Base-by-base conservation (phyloP, 2,888 invertebrate genomes). In the Julus scandinavius region DNA sequence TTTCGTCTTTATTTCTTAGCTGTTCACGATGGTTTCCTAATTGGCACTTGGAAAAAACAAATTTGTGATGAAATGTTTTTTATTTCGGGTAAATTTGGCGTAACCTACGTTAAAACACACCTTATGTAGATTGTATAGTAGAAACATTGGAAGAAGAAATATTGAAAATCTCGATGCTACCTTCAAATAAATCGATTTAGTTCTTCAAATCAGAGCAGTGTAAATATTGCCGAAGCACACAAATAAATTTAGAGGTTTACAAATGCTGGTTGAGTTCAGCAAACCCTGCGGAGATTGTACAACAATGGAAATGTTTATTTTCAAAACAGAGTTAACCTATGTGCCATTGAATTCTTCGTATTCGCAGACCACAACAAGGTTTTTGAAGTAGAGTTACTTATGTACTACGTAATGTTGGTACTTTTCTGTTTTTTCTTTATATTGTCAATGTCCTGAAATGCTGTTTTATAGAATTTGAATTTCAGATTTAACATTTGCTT, bases 241-340 rank as follows among this genome's bases (percentile, higher is more conserved):
- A 80, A 80, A 72, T 72, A 72, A 72, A 80, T 80, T 80, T 80
- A 80, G 80, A 38, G 80, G 80, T 80, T 80, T 80, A 38, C 80
- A 80, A 72, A 80, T 80, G 80, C 80, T 80, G 80, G 80, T 80
- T 38, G 80, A 80, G 80, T 80, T 80, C 80, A 80, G 38, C 80
- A 80, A 80, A 80, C 80, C 15, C 80, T 38, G 20, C 38, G 20
- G 80, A 20, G 38, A 80, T 80, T 80, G 80, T 2, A 38, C 80
- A 15, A 80, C 80, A 80, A 80, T 29, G 13, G 13, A 38, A 20
- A 13, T 80, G 80, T 80, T 80, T 80, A 80, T 80, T 80, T 38
- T 11, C 38, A 80, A 80, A 80, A 80, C 80, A 38, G 38, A 9
- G 38, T 80, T 80, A 38, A 29, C 38, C 80, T 80, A 11, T 80